Conservation (phyloP, 2,113 vertebrate genomes). For the Chinchilla lanigera region DNA sequence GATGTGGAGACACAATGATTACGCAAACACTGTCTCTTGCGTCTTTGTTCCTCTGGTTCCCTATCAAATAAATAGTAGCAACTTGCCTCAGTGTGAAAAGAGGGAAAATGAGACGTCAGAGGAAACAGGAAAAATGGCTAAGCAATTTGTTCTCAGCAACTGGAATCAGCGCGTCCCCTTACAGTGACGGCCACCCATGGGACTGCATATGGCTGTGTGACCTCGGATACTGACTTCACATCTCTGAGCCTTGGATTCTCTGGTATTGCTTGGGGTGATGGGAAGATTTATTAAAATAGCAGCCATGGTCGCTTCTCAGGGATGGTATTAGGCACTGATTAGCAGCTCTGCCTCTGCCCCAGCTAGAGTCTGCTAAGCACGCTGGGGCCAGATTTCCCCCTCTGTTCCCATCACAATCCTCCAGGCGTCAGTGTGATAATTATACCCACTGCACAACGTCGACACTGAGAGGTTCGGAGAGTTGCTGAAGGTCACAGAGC, state of each 20-base stretch:
- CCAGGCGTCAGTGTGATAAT: background rate
- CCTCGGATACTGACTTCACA: background rate
- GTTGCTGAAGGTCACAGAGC: background rate
- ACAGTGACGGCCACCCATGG: rapidly evolving
- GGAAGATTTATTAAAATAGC: background rate
- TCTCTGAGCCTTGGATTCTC: background rate
- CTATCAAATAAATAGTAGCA: background rate
- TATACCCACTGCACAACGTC: background rate
- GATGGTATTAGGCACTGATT: background rate
- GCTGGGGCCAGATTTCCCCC: background rate
- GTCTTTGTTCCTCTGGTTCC: background rate
- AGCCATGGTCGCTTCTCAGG: background rate
- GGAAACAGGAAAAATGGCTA: background rate
- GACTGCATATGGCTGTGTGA: background rate
- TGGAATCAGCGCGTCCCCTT: background rate
- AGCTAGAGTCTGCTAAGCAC: background rate
- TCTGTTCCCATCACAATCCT: background rate
- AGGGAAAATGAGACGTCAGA: background rate
- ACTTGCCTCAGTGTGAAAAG: background rate
- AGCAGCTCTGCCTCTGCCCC: background rate
- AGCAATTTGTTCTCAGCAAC: background rate
- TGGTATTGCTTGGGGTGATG: too few species aligned
- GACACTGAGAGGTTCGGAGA: background rate
- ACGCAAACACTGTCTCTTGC: background rate
- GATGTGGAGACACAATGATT: background rate